These are phyloP conservation scores for Tragulus kanchil DNA, from an alignment of 2,113 vertebrate species.

Conservation along the genomic window DNA sequence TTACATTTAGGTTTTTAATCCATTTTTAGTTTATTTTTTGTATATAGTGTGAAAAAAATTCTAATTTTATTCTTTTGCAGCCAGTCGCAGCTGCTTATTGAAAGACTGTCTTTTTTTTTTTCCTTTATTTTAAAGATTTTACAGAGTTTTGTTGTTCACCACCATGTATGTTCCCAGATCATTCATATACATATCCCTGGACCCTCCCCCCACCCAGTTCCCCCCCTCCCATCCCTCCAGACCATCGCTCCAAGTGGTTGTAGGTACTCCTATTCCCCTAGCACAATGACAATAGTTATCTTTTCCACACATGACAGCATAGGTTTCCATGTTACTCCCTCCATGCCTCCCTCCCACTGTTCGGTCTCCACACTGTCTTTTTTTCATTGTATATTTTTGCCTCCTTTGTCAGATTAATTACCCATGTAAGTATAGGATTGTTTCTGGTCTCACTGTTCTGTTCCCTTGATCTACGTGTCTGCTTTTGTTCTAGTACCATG, in stretches of 20 bases:
- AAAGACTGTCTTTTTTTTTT: background rate
- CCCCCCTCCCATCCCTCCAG: too few species aligned
- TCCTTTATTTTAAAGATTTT: too few species aligned
- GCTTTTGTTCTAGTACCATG: background rate
- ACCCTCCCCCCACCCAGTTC: too few species aligned
- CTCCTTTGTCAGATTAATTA: background rate
- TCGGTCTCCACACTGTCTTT: background rate
- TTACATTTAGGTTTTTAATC: background rate
- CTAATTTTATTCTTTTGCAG: background rate
- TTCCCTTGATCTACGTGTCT: background rate
- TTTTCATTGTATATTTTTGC: background rate
- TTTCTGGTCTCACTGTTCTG: background rate
- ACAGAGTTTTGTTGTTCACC: too few species aligned
- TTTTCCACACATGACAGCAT: too few species aligned
- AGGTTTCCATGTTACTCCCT: too few species aligned
- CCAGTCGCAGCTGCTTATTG: background rate
- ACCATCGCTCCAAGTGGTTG: too few species aligned
- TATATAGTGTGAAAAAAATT: background rate
- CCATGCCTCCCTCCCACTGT: too few species aligned
- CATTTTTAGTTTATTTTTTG: background rate
- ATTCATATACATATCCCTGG: too few species aligned
- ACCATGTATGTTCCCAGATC: too few species aligned
- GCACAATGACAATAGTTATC: too few species aligned
- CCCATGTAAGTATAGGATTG: background rate
- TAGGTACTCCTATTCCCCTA: too few species aligned